Percentiles rank a stretch among this genome's conserved stretches.
These are phyloP conservation scores for Rhaphigaster nebulosa DNA, from an alignment of 2,888 invertebrate species.

Conservation along the genomic window DNA sequence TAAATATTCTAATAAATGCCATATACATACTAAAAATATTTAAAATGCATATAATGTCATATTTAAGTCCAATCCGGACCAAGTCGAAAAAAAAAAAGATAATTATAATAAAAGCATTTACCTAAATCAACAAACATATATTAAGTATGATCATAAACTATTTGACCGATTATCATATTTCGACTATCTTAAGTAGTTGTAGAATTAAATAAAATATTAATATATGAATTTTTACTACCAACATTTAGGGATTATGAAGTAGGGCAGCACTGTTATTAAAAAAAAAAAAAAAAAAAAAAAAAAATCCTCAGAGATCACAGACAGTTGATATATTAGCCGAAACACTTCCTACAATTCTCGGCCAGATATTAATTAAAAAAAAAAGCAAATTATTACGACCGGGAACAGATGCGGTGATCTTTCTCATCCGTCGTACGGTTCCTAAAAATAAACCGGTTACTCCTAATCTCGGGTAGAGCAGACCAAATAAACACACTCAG, in stretches of 20 bases:
- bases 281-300: neutral
- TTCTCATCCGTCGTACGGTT: neutral
- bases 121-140: no score
- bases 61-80: no score
- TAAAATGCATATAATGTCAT: no score
- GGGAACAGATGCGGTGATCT: neutral
- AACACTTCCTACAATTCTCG: neutral
- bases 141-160: no score
- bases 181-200: no score
- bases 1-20: no score
- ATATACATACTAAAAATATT: no score
- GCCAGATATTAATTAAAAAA: slow-evolving; percentile 35
- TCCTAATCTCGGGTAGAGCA: neutral
- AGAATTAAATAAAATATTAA: no score
- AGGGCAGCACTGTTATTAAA: neutral
- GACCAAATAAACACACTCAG: neutral
- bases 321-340: neutral
- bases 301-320: neutral
- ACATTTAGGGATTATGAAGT: neutral
- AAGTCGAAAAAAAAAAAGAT: no score
- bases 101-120: no score
- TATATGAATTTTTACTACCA: no score
- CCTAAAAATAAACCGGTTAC: neutral
- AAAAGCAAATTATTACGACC: neutral
- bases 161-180: no score